phyloP scores from a whole-genome alignment of 2,797 vertebrate genomes.

The Typhlichthys eigenmanni region DNA sequence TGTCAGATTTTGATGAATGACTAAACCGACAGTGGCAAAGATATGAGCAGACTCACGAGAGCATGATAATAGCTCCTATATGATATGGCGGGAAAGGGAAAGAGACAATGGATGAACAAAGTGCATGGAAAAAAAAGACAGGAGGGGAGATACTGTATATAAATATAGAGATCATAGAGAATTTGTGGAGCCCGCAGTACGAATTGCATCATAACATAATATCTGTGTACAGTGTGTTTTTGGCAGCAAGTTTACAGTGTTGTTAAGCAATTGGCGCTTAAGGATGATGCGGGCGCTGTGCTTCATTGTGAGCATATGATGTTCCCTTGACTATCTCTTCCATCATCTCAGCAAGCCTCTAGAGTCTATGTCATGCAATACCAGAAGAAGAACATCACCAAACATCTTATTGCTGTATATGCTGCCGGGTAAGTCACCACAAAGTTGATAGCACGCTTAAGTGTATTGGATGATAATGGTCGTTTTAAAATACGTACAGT shows the following conservation, averaged over 20 bases:
- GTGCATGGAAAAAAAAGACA: not conserved
- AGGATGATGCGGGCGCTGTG: not conserved
- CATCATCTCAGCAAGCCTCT: slow-evolving; percentile 26
- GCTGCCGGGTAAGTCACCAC: slow-evolving; percentile 47
- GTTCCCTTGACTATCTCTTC: slow-evolving; percentile 17
- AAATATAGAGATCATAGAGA: too few relatives aligned
- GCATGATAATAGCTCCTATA: too few relatives aligned
- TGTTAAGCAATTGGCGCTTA: slow-evolving; percentile 5
- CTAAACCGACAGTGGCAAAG: too few relatives aligned
- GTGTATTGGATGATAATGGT: slow-evolving; percentile 55
- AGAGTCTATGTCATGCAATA: slow-evolving; percentile 65
- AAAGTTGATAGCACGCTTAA: slow-evolving; percentile 53
- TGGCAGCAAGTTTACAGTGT: not conserved
- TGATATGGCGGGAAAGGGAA: too few relatives aligned
- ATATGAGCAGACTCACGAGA: too few relatives aligned
- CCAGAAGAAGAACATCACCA: slow-evolving; percentile 69
- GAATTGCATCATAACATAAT: too few relatives aligned
- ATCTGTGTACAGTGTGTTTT: not conserved
- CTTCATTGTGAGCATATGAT: not conserved
- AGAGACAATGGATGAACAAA: too few relatives aligned
- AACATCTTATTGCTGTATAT: slow-evolving; percentile 63
- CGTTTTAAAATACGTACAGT: slow-evolving; percentile 41
- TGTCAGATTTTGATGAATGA: too few relatives aligned
- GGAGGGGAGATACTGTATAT: too few relatives aligned
- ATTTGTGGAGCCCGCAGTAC: too few relatives aligned